Evolutionary conservation across 1,140 invertebrate genomes (phyloP), one percentile per base, ranked within the genome.

Genomic region (Papilio helenus): DNA sequence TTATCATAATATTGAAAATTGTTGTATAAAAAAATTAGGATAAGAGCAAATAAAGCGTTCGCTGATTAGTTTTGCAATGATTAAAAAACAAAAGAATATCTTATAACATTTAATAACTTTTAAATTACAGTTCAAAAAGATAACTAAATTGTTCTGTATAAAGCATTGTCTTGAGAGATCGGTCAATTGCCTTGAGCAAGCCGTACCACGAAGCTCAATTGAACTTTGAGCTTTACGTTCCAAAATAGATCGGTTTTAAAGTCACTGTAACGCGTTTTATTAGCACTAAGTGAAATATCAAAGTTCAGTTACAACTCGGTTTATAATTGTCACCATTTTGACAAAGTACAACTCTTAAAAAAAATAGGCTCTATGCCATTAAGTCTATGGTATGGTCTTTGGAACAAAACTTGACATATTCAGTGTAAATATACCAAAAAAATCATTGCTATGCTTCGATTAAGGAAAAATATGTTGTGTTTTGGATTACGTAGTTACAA

Each of bases 161-260:
- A 76, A 12, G 18, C 23, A 74, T 44, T 44, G 42, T 58, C 49
- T 39, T 76, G 46, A 18, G 49, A 55, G 73, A 76, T 76, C 55
- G 55, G 55, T 77, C 55, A 77, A 77, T 77, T 77, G 76, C 76
- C 76, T 77, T 65, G 55, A 76, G 73, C 46, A 61, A 10, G 23
- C 23, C 3, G 44, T 46, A 39, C 16, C 14, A 4, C 34, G 18
- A 18, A 23, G n/a, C 51, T 16, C 76, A 77, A 77, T 77, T 77
- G 76, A 77, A 61, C 76, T 77, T 77, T 77, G 76, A 34, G 76
- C 76, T 77, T n/a, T 44, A 39, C 76, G 76, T 77, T 77, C 76
- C 65, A 77, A 77, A 77, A 77, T 77, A 77, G 76, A 77, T 44
- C 58, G n/a, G 55, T 39, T 77, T 77, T 65, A 26, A 77, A 77